Base-by-base conservation (phyloP, 30 jellyfish, hydroid and myxozoan species). In the Catostylus mosaicus region DNA sequence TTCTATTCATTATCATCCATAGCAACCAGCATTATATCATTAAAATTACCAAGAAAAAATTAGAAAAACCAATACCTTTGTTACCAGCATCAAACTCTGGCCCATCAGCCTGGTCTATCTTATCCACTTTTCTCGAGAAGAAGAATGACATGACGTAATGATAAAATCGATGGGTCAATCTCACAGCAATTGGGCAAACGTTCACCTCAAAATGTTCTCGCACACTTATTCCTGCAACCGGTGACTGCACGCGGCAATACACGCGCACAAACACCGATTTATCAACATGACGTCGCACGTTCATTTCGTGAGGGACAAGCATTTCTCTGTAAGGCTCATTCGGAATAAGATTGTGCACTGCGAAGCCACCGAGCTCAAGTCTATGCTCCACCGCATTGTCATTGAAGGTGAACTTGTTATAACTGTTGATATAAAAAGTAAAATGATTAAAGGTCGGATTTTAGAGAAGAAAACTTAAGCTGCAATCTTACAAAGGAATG, bases 141-240 rank as follows among this genome's bases (percentile, higher is more conserved):
- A 93, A 93, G 56, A 93, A 93, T 47, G 90, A 66, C 77, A 73
- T 89, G 35, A 87, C 30, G 63, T 93, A 75, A 34, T 82, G 96
- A 73, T 80, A 88, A 37, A 93, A 84, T 47, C 88, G 77, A 68
- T 85, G 87, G 3, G 99, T 93, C 67, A 93, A 77, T 59, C 99
- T 77, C 31, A 93, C 99, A 24, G 99, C 99, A 50, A 93, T 88
- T 16, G 99, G 99, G 36, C 99, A 93, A 23, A 93, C 97, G 82
- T 93, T 93, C 83, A 93, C 96, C 73, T 93, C 99, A 60, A 93
- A 93, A 66, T 93, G 99, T 61, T 93, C 99, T 33, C 87, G 70
- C 60, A 93, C 90, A 56, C 81, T 75, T 23, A 93, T 93, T 30
- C 99, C 99, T 5, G 97, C 99, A 5, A 93, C 99, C 20, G 99